Base-by-base conservation (phyloP, 2,113 vertebrate species). In the Motacilla alba region DNA sequence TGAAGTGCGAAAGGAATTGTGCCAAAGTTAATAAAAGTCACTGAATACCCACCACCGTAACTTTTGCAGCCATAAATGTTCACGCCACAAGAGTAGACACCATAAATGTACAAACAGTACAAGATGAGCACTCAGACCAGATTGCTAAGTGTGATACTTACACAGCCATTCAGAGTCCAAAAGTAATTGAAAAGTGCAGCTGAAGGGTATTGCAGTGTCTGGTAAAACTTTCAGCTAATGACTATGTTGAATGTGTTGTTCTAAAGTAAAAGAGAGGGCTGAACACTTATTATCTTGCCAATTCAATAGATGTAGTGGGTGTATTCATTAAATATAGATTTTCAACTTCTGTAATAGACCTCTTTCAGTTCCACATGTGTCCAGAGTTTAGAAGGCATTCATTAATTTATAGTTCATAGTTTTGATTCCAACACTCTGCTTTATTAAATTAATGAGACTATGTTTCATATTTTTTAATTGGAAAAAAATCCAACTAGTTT, bases 301-400 rank as follows among this genome's bases (percentile, higher is more conserved):
- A 31, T 80, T 92, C 68, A 82, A 84, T 22, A 82, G 53, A 89
- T 66, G 80, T 18, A 56, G 92, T 92, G 83, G 80, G 77, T 79
- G 83, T 78, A 91, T 72, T 89, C 88, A 82, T 94, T 93, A 92
- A 92, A 86, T 68, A 87, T 17, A 79, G 68, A 85, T 85, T 91
- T 89, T 64, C 49, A 85, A 66, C 70, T 94, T 91, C 74, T 84
- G 33, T 58, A 91, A 83, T 37, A 94, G 86, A 85, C 55, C 24
- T 90, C 85, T 69, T 91, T 88, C 55, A 84, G 59, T 82, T 90
- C 41, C 78, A 79, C 41, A 31, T 27, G 31, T 59, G 76, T 67
- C 68, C 77, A 55, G 72, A 91, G 90, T 88, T 70, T 60, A 58
- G 64, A 78, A 79, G 58, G 31, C 72, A 72, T 22, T 90, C 68